Evolutionary conservation across 1,140 invertebrate genomes (phyloP).

Genomic region (Heliconius himera): DNA sequence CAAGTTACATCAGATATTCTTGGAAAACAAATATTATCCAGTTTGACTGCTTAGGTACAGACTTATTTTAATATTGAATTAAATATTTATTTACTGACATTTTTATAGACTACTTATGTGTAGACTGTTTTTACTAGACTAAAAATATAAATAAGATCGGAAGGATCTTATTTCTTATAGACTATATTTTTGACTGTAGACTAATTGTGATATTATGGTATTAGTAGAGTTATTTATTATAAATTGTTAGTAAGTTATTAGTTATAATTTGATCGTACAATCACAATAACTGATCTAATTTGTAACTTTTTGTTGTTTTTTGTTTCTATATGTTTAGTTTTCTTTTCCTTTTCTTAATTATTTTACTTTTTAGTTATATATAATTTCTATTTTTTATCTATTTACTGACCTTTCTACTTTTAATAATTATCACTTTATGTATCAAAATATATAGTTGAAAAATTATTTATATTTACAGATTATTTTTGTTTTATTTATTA

Average conservation of each 20-base stretch:
- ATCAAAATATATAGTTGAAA: not conserved
- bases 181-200: not conserved
- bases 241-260: not conserved
- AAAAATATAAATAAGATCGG: not conserved
- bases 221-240: not conserved
- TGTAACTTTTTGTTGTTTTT: not conserved
- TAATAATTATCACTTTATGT: not conserved
- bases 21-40: conserved; percentile 64
- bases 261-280: not conserved
- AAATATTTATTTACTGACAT: conserved; percentile 22
- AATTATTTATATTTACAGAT: not conserved
- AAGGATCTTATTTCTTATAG: not conserved
- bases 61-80: conserved; percentile 30
- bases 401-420: not conserved
- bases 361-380: not conserved
- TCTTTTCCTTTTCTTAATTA: not conserved
- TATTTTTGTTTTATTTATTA: not conserved
- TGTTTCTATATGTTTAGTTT: not conserved
- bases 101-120: conserved; percentile 6
- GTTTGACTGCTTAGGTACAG: conserved; percentile 15
- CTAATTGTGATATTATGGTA: not conserved
- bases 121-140: conserved; percentile 7
- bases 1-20: conserved; percentile 57
- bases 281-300: too few relatives aligned
- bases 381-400: not conserved